These are phyloP conservation scores for Paedocypris micromegethes DNA, from an alignment of 2,797 vertebrate species.

Conservation along the genomic window DNA sequence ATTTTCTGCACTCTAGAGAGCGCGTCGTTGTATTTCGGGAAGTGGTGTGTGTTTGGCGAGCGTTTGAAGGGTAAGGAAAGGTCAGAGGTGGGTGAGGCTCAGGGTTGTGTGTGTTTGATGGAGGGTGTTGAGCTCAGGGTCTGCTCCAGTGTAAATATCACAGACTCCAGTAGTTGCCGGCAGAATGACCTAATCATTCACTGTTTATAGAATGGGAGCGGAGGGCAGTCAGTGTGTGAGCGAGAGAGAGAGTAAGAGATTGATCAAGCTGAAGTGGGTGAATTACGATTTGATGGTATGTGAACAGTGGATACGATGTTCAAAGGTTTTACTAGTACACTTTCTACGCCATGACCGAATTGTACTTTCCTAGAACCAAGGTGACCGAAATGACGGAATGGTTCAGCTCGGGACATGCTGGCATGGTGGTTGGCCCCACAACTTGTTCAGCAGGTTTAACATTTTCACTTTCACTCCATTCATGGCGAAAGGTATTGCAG, in stretches of 20 bases:
- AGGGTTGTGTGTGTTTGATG: slow-evolving; percentile 22
- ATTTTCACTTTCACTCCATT: neutral
- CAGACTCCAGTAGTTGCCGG: slow-evolving; percentile 46
- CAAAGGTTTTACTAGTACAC: neutral
- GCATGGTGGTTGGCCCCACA: neutral
- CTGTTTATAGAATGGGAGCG: slow-evolving; percentile 58
- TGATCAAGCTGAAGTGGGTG: slow-evolving; percentile 56
- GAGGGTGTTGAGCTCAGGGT: slow-evolving; percentile 13
- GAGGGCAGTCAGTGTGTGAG: slow-evolving; percentile 29
- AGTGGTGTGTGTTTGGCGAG: slow-evolving; percentile 11
- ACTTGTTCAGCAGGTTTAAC: neutral
- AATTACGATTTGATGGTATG: slow-evolving; percentile 44
- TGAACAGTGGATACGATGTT: neutral
- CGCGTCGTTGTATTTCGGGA: neutral
- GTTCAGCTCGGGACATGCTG: slow-evolving; percentile 32
- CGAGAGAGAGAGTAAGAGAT: slow-evolving; percentile 26
- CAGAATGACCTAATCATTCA: slow-evolving; percentile 54
- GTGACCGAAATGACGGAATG: neutral
- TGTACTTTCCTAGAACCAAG: neutral
- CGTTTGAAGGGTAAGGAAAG: slow-evolving; percentile 22
- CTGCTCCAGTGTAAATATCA: slow-evolving; percentile 37
- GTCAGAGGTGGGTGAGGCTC: slow-evolving; percentile 18
- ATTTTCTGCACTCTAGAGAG: slow-evolving; percentile 10
- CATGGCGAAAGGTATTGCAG: slow-evolving; percentile 53
- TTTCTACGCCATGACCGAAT: too few relatives aligned